These are phyloP conservation scores for Bombyx mori DNA, from an alignment of 1,140 invertebrate species.

Conservation along the genomic window ASM3026992v2 NC_085128.1:5595501-5596000, in stretches of 20 bases:
- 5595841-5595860: constrained; percentile 43
- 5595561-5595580: no score
- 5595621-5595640: neutral
- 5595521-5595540: no score
- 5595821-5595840: constrained; percentile 27
- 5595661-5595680: constrained; percentile 53
- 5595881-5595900: constrained; percentile 2
- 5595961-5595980: no score
- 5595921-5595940: no score
- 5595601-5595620: no score
- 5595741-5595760: constrained; percentile 66
- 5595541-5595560: no score
- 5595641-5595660: constrained; percentile 1
- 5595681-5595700: constrained; percentile 54
- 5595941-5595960: no score
- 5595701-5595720: constrained; percentile 54
- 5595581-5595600: no score
- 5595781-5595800: constrained; percentile 56
- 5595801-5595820: constrained; percentile 57
- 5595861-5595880: constrained; percentile 20
- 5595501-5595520: no score
- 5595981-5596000: no score
- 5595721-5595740: constrained; percentile 60
- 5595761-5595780: constrained; percentile 67
- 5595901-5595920: neutral